Conservation (phyloP, 2,888 invertebrate genomes). For the Caenorhabditis becei region DNA sequence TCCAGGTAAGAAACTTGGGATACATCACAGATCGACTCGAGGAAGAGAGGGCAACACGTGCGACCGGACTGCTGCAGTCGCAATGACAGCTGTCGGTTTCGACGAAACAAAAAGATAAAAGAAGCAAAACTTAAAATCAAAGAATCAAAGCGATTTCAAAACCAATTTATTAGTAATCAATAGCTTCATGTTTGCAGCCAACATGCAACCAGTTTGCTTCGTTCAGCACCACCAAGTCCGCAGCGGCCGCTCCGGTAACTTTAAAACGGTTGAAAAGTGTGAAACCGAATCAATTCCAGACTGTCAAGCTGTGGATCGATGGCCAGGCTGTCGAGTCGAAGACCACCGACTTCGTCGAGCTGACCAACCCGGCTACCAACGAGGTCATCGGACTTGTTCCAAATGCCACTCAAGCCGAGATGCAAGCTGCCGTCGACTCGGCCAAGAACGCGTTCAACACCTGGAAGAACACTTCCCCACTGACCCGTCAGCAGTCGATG, state of each 20-base stretch:
- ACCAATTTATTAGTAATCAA: slow-evolving; percentile 3
- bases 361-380: slow-evolving; percentile 90
- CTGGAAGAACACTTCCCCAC: slow-evolving; percentile 93
- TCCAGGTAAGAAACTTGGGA: slow-evolving; percentile 49
- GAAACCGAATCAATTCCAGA: slow-evolving; percentile 39
- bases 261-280: background rate
- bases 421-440: slow-evolving; percentile 91
- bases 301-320: slow-evolving; percentile 92
- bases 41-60: slow-evolving; percentile 42
- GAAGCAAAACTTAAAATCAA: slow-evolving; percentile 28
- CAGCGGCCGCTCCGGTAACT: slow-evolving; percentile 56
- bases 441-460: slow-evolving; percentile 89
- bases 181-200: slow-evolving; percentile 31
- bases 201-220: slow-evolving; percentile 55
- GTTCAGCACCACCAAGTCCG: slow-evolving; percentile 59
- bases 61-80: slow-evolving; percentile 31
- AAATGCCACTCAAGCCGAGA: slow-evolving; percentile 91
- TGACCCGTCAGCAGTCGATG: slow-evolving; percentile 94
- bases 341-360: slow-evolving; percentile 93
- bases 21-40: slow-evolving; percentile 38
- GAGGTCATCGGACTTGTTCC: slow-evolving; percentile 89
- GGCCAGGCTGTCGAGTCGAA: slow-evolving; percentile 95
- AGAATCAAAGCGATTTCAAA: slow-evolving; percentile 21
- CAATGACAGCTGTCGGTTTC: slow-evolving; percentile 40
- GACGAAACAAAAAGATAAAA: slow-evolving; percentile 18